Percentiles rank a stretch among this genome's conserved stretches.
These are phyloP conservation scores for Pluvianellus socialis DNA, from an alignment of 2,113 vertebrate genomes.

Conservation along the genomic window DNA sequence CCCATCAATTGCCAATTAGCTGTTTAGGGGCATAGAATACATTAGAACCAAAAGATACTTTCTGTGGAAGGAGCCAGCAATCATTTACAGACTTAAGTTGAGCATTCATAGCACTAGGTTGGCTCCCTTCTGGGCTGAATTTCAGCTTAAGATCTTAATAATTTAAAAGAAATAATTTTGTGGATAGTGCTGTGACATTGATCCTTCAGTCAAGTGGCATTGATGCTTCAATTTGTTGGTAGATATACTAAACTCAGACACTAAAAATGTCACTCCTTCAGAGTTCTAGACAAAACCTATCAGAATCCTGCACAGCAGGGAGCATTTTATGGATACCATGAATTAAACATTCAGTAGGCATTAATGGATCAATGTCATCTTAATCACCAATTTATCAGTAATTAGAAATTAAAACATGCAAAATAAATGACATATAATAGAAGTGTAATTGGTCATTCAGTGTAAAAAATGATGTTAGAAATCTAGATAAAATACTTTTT, in stretches of 20 bases:
- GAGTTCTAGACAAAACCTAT: not conserved
- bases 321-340: not conserved
- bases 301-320: not conserved
- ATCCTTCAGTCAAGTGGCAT: not conserved
- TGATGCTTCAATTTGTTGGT: not conserved
- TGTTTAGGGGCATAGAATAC: not conserved
- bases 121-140: not conserved
- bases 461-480: constrained; percentile 4
- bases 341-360: constrained; percentile 4
- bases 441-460: constrained; percentile 6
- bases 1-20: not conserved
- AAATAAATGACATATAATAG: not conserved
- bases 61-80: not conserved
- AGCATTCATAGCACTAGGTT: not conserved
- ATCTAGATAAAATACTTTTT: not conserved
- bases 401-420: constrained; percentile 38
- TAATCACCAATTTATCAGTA: constrained; percentile 14
- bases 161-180: not conserved
- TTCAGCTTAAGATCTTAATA: constrained; percentile 2
- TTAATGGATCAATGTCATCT: constrained; percentile 14
- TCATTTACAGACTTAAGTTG: not conserved
- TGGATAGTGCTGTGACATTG: not conserved
- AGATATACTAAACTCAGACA: not conserved
- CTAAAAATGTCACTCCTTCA: not conserved
- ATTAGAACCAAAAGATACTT: not conserved